A percentile compares a stretch with the other conserved stretches of the same genome.
Evolutionary conservation across 2,113 vertebrate genomes (phyloP).

Genomic region (Arizona elegans): DNA sequence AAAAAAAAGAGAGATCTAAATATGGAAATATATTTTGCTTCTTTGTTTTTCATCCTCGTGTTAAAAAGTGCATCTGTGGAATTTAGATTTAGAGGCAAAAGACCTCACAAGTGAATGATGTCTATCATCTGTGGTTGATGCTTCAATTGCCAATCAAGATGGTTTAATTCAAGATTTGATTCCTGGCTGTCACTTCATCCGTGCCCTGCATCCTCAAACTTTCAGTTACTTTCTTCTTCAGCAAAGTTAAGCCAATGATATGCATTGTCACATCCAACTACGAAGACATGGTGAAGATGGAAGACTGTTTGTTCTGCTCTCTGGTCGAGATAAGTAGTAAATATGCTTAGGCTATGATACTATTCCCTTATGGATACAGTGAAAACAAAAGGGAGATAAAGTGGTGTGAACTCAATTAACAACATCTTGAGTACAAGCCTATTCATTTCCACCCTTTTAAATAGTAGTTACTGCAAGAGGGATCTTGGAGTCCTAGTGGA

Average conservation of each 20-base stretch:
- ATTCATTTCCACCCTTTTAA: not conserved
- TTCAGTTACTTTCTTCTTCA: not conserved
- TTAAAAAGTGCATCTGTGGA: not conserved
- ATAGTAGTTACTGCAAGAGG: not conserved
- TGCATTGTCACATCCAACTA: not conserved
- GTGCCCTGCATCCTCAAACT: not conserved
- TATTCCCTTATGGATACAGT: constrained; percentile 4
- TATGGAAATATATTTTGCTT: not conserved
- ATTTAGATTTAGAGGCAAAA: not conserved
- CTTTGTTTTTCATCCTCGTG: not conserved
- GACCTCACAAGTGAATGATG: not conserved
- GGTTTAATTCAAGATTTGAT: not conserved
- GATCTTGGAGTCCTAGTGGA: too few species aligned
- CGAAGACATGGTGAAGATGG: not conserved
- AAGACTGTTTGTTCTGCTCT: constrained; percentile 8
- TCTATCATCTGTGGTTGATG: not conserved
- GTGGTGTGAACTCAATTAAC: not conserved
- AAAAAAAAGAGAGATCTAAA: not conserved
- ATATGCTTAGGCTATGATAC: constrained; percentile 9
- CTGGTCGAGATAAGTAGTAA: not conserved
- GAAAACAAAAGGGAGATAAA: constrained; percentile 5
- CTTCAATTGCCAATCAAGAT: not conserved
- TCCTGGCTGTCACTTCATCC: not conserved
- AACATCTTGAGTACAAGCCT: constrained; percentile 1
- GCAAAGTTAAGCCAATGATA: not conserved